Evolutionary conservation across 2,113 vertebrate species (phyloP), one percentile per base, ranked within the genome.

Genomic region (Ophthalmolycus amberensis): DNA sequence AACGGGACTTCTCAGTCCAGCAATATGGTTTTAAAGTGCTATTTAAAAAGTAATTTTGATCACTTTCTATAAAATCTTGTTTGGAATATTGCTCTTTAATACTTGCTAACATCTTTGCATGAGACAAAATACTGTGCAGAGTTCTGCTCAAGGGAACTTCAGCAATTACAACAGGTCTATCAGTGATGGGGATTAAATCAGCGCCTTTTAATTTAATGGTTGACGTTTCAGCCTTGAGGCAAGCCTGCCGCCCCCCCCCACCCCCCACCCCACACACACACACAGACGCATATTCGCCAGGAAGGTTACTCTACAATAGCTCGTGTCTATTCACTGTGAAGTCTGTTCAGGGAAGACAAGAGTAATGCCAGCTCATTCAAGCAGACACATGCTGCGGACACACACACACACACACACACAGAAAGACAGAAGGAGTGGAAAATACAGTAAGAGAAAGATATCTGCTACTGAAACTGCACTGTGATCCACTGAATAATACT

Each of bases 301-400:
- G 50, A 77, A n/a, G 65, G 64, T 68, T 82, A 27, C 40, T 37
- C 34, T 18, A 65, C 22, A 75, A 38, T 62, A 59, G 15, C 29
- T 15, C 6, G 7, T 52, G 18, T 82, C 63, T 75, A 10, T 70
- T 27, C 64, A 56, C 68, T 46, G 74, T 32, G 64, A 68, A 38
- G 34, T 72, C 5, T 60, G 86, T 75, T 77, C 37, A 70, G 86
- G 83, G 54, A 69, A 80, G 62, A 73, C 58, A 64, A 62, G 70
- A 83, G 75, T 77, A 67, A 86, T 79, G 63, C 68, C 56, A 69
- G 44, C 25, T 82, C 60, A 60, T 77, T 86, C 83, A 83, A 59
- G 75, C 69, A 87, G 59, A 72, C 64, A 82, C 77, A 77, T 70
- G 75, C 80, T 75, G 65, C 10, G 20, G 63, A 72, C 40, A 65